phyloP scores from a whole-genome alignment of 2,113 vertebrate species.

The Corapipo altera region DNA sequence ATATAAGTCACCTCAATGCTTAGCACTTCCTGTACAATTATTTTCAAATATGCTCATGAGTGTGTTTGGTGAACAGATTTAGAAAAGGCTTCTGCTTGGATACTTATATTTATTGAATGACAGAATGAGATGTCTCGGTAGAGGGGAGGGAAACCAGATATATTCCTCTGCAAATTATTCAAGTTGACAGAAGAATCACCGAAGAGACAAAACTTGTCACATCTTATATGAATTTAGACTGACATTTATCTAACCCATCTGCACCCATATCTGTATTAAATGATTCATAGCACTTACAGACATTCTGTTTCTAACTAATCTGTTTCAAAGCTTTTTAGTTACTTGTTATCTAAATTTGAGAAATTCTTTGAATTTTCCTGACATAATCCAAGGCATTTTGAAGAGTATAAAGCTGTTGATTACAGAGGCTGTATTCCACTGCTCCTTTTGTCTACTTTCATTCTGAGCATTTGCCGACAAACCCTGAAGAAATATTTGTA shows the following conservation, averaged over 20 bases:
- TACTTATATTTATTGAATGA: constrained; percentile 47
- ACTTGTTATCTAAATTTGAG: constrained; percentile 20
- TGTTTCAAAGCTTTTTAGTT: constrained; percentile 41
- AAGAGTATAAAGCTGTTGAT: constrained; percentile 12
- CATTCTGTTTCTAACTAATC: constrained; percentile 41
- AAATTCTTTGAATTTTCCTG: background rate
- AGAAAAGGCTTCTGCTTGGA: background rate
- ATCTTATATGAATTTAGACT: constrained; percentile 44
- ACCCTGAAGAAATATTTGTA: constrained; percentile 17
- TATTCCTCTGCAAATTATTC: constrained; percentile 50
- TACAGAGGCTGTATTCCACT: background rate
- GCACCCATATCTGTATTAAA: constrained; percentile 16
- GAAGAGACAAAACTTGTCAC: constrained; percentile 42
- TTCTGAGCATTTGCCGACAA: background rate
- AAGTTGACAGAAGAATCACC: constrained; percentile 50
- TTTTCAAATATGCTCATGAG: background rate
- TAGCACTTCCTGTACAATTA: background rate
- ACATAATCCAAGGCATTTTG: constrained; percentile 33
- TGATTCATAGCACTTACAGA: background rate
- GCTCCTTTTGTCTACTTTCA: background rate
- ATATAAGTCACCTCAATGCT: background rate
- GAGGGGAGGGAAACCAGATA: background rate
- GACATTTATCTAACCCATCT: constrained; percentile 33
- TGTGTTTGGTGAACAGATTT: background rate
- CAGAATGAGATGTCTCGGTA: constrained; percentile 15